phyloP scores from a whole-genome alignment of 2,888 invertebrate species.

The Epinotia demarniana region DNA sequence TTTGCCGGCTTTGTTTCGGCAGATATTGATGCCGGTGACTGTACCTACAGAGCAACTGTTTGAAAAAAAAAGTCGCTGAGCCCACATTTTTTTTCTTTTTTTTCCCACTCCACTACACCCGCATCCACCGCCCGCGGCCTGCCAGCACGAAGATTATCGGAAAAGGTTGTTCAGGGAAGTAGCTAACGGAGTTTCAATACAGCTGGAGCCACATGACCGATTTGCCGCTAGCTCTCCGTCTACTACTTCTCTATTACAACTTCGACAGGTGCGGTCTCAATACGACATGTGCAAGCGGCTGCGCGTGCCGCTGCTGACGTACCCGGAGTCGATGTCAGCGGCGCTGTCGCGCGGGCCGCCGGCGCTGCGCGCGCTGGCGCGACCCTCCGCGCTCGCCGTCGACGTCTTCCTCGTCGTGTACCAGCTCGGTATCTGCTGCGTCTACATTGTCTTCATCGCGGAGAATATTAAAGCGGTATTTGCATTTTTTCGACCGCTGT shows the following conservation, averaged over 20 bases:
- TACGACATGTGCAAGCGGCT: conserved; percentile 85
- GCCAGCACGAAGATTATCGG: too few relatives aligned
- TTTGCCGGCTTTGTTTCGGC: too few relatives aligned
- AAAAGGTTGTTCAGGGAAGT: too few relatives aligned
- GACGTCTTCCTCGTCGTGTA: conserved; percentile 91
- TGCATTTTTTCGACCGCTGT: background rate
- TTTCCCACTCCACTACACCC: too few relatives aligned
- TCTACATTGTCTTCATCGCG: conserved; percentile 97
- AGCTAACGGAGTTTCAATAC: too few relatives aligned
- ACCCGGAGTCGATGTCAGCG: conserved; percentile 92
- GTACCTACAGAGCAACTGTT: too few relatives aligned
- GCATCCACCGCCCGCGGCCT: too few relatives aligned
- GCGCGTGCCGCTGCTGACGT: conserved; percentile 90
- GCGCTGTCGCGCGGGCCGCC: conserved; percentile 91
- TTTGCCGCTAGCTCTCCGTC: too few relatives aligned
- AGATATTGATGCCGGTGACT: too few relatives aligned
- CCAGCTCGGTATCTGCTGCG: conserved; percentile 97
- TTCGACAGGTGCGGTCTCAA: conserved; percentile 78
- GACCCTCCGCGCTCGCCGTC: conserved; percentile 85
- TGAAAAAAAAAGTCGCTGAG: too few relatives aligned
- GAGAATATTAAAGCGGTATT: conserved; percentile 89
- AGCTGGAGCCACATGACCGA: too few relatives aligned
- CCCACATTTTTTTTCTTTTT: too few relatives aligned
- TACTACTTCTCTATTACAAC: background rate
- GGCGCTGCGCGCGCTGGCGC: conserved; percentile 85